Base-by-base conservation (phyloP, 1,140 invertebrate species). In the Hirudo medicinalis region DNA sequence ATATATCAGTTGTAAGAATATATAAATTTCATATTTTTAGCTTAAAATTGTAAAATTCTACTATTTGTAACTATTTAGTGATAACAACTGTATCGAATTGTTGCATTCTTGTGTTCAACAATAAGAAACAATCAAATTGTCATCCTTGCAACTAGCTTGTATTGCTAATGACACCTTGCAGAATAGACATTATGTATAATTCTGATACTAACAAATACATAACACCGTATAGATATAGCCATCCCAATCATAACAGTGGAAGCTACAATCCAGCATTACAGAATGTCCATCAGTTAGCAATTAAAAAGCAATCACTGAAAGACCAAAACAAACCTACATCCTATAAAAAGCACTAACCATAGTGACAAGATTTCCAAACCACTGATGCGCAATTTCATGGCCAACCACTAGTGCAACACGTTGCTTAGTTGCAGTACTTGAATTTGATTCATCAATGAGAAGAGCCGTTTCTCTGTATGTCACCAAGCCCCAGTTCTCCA, bases 361-460 rank as follows among this genome's bases (percentile, higher is more conserved):
- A 13, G 92, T 82, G 20, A 82, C 82, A 11, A 83, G 76, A 75
- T 83, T 83, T 60, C 82, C 82, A 76, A 82, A 83, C 81, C 82
- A 83, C 73, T 76, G 73, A 74, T 94, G 91, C 9, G 90, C 91
- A 17, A 94, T 79, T 80, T 94, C 91, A 80, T 94, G 91, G 0
- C 88, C 76, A 54, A 94, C 89, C 0, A 91, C 88, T 19, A 93
- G 78, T n/a, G 90, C 90, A 75, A 94, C 90, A 83, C 87, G 89
- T 77, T 94, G 91, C 75, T 90, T 89, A 63, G 87, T 86, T 32
- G 87, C 86, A 5, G 90, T 85, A 32, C 91, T 92, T 0, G 90
- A 75, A 43, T 75, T 76, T 40, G 73, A 57, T 25, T 67, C 57
- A 73, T 78, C 76, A 22, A 78, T 60, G 19, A 78, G 70, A 9